These are phyloP conservation scores for Hydroisotoma schaefferi DNA, from an alignment of 2,888 invertebrate species.

Conservation along the genomic window DNA sequence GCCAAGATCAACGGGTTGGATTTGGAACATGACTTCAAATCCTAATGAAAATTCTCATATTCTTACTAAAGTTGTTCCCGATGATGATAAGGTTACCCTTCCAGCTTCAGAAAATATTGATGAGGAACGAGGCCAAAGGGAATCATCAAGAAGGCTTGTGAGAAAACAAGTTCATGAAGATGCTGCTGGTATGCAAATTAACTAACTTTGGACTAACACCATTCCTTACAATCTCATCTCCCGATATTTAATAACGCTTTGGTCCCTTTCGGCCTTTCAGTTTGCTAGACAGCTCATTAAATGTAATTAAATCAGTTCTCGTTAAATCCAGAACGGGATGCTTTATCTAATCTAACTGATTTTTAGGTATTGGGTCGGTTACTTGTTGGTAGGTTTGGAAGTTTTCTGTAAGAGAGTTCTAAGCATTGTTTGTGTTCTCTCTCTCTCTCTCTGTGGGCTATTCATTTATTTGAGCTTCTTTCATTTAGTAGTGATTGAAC, in stretches of 20 bases:
- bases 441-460: too few relatives aligned
- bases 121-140: not conserved
- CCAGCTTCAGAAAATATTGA: not conserved
- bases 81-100: too few relatives aligned
- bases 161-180: constrained; percentile 4
- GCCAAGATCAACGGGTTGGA: not conserved
- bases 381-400: too few relatives aligned
- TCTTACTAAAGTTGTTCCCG: too few relatives aligned
- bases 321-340: not conserved
- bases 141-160: not conserved
- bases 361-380: too few relatives aligned
- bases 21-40: not conserved
- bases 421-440: too few relatives aligned
- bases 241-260: constrained; percentile 4
- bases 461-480: too few relatives aligned
- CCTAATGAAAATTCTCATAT: not conserved
- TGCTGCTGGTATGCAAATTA: constrained; percentile 3
- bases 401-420: too few relatives aligned
- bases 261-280: constrained; percentile 3
- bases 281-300: not conserved
- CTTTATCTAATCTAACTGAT: too few relatives aligned
- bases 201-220: not conserved
- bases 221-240: not conserved
- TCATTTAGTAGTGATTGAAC: too few relatives aligned
- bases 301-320: constrained; percentile 5